Base-by-base conservation (phyloP, 1,140 invertebrate genomes). In the Andrena cerasifolii region DNA sequence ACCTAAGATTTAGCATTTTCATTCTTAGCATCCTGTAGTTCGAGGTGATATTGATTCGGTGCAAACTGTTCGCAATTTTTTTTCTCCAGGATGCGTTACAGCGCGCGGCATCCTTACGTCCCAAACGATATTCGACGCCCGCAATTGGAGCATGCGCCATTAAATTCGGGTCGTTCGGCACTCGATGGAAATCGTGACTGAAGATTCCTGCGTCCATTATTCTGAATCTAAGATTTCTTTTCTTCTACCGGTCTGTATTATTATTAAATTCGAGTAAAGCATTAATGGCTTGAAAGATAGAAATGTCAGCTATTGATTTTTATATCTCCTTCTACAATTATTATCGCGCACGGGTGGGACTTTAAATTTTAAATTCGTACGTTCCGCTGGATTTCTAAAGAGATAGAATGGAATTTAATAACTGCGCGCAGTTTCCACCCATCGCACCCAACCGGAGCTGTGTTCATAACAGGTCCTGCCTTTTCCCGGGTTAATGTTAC, bases 81-180 rank as follows among this genome's bases (percentile, higher is more conserved):
- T 6, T 18, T 66, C 7, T n/a, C 14, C 3, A 43, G 49, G 49
- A 65, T 21, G 12, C 53, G 45, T 40, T 68, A 36, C 28, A 56
- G 53, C 2, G 51, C 12, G 47, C 47, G 47, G 26, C 26, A 70
- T 70, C 24, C 43, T 67, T 78, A 75, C 62, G 58, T 63, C 61
- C 45, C 56, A 33, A 81, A 86, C 49, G 45, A 79, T 79, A 56
- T 83, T 63, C 47, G 33, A 78, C 68, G 65, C 33, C 62, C 33
- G 74, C 31, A 53, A 49, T 47, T 45, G 33, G 33, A 59, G 58
- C 76, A 83, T 79, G 77, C 86, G 86, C 75, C 68, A 54, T 72
- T 65, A 31, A 28, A 87, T 74, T 49, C 65, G 24, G 74, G 78
- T 87, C 61, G 82, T 80, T 81, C 71, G 81, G 62, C 59, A 77